Evolutionary conservation across 2,797 vertebrate species (phyloP).

Genomic region (Potorous gilbertii): DNA sequence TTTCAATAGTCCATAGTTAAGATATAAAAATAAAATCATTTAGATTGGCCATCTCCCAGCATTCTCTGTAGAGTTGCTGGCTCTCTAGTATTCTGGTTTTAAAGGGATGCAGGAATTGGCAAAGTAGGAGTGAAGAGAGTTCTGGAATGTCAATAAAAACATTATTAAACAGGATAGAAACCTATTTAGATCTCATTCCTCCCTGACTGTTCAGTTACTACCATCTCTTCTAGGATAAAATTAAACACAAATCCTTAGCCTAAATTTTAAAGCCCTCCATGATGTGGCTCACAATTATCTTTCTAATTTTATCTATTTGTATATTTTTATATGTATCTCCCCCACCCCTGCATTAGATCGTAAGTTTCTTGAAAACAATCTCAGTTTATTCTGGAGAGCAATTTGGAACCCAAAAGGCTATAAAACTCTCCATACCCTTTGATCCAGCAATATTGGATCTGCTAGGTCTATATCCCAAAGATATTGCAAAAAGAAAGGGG

Average conservation of each 20-base stretch:
- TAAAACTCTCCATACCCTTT: background rate
- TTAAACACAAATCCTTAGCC: background rate
- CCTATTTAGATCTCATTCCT: background rate
- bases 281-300: background rate
- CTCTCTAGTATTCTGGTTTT: background rate
- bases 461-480: background rate
- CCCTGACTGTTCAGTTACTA: background rate
- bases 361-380: background rate
- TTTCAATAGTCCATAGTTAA: background rate
- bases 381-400: background rate
- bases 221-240: background rate
- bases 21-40: background rate
- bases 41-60: background rate
- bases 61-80: background rate
- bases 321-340: background rate
- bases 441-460: background rate
- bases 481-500: background rate
- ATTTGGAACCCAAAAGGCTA: background rate
- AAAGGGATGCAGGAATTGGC: background rate
- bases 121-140: background rate
- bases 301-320: background rate
- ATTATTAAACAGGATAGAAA: background rate
- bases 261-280: background rate
- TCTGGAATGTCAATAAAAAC: background rate
- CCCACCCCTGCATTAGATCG: background rate